Base-by-base conservation (phyloP, 1,140 invertebrate genomes). In the Penaeus chinensis region DNA sequence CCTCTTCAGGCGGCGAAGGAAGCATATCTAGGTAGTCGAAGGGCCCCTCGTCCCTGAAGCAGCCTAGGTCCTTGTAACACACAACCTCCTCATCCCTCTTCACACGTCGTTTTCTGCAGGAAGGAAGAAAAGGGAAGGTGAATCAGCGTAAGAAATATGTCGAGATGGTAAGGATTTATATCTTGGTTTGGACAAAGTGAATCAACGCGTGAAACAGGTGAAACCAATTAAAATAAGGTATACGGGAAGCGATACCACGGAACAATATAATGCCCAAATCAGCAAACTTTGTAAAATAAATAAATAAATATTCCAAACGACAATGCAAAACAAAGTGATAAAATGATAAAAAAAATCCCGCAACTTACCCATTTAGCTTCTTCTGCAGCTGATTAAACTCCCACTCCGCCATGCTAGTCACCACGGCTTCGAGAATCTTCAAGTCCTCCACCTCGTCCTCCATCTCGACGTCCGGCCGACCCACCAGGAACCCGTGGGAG, bases 51-150 rank as follows among this genome's bases (percentile, higher is more conserved):
- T 98, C 96, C 90, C 96, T 95, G 92, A 98, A 99, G 91, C 98
- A 99, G 10, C 98, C 98, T n/a, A 98, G 93, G 82, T 97, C 96
- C 4, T 95, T 95, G 91, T 99, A 99, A 91, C 98, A 99, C 1
- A 98, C 95, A 18, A 95, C 94, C 77, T 93, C 93, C 89, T 93
- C 92, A 71, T 93, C 92, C 19, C 93, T 88, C 81, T 91, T 92
- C 63, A 82, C 69, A 18, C 87, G 87, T 27, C 83, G 65, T 62
- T 83, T 88, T 42, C 27, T 32, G 32, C 22, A 19, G 60, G 71
- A 24, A 24, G 24, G 19, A 24, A 74, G 22, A 10, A 20, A 3
- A 63, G n/a, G 54, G 60, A 22, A 65, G 3, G 4, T 7, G 54
- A 27, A 3, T 62, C 61, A 24, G 18, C 10, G 10, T 24, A 24